Conservation (phyloP, 2,888 invertebrate species). For the Drymonia ruficornis region DNA sequence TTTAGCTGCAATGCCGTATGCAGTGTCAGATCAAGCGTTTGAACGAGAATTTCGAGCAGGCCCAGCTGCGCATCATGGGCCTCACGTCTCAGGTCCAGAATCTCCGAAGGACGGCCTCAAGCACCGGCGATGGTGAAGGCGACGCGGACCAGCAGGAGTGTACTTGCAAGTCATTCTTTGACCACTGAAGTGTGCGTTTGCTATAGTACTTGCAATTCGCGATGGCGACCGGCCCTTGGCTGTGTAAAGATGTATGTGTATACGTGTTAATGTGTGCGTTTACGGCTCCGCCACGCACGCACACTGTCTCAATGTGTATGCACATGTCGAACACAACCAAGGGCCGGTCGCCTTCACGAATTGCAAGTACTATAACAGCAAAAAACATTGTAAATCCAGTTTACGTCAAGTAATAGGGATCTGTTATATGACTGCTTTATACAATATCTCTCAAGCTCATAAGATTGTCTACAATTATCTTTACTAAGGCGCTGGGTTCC, state of each 20-base stretch:
- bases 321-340: too few species aligned
- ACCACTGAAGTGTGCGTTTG: constrained; percentile 35
- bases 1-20: constrained; percentile 87
- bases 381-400: too few species aligned
- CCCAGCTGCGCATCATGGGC: constrained; percentile 86
- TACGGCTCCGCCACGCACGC: too few species aligned
- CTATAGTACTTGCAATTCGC: too few species aligned
- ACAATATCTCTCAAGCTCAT: neutral
- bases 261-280: too few species aligned
- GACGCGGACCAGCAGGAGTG: constrained; percentile 59
- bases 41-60: constrained; percentile 89
- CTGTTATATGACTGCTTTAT: neutral
- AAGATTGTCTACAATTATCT: constrained; percentile 1
- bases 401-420: too few species aligned
- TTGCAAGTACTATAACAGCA: too few species aligned
- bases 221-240: too few species aligned
- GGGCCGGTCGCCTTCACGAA: too few species aligned
- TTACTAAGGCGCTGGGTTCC: too few species aligned
- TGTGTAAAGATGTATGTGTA: too few species aligned
- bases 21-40: constrained; percentile 88
- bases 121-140: constrained; percentile 61
- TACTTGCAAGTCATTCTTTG: constrained; percentile 68
- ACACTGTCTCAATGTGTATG: too few species aligned
- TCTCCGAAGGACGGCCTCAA: constrained; percentile 75
- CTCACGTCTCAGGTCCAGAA: constrained; percentile 88